These are phyloP conservation scores for Acheta domesticus DNA, from an alignment of 2,888 invertebrate species.

Conservation along the genomic window DNA sequence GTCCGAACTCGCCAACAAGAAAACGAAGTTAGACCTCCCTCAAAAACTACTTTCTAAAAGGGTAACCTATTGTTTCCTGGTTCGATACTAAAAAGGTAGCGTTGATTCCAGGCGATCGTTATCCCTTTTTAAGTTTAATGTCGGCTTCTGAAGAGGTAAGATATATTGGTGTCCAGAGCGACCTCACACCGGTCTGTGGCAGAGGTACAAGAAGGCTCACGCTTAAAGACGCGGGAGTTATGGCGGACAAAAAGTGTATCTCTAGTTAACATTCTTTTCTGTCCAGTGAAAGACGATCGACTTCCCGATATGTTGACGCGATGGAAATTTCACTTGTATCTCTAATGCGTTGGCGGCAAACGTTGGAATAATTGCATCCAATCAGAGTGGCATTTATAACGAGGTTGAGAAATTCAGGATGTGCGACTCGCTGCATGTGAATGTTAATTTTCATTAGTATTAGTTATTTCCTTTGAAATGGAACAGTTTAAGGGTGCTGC, in stretches of 20 bases:
- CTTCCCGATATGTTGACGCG: not conserved
- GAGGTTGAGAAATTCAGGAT: too few relatives aligned
- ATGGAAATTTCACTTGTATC: not conserved
- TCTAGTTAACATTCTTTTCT: too few relatives aligned
- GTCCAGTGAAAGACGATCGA: not conserved
- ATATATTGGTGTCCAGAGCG: not conserved
- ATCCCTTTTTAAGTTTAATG: not conserved
- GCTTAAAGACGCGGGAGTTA: too few relatives aligned
- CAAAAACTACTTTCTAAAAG: conserved; percentile 1
- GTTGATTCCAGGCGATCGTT: not conserved
- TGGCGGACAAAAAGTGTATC: too few relatives aligned
- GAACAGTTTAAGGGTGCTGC: too few relatives aligned
- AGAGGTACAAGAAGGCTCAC: not conserved
- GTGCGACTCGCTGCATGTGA: too few relatives aligned
- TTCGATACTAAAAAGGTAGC: not conserved
- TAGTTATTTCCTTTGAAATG: too few relatives aligned
- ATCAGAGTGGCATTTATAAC: too few relatives aligned
- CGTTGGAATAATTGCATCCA: too few relatives aligned
- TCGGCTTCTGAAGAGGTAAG: not conserved
- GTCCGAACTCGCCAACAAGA: not conserved
- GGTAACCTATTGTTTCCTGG: not conserved
- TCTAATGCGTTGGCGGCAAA: too few relatives aligned
- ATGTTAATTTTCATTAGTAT: too few relatives aligned
- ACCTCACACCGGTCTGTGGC: not conserved
- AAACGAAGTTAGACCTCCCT: not conserved